Evolutionary conservation across 1,140 invertebrate genomes (phyloP), one percentile per base, ranked within the genome.

Genomic region (Charaxes varanes): DNA sequence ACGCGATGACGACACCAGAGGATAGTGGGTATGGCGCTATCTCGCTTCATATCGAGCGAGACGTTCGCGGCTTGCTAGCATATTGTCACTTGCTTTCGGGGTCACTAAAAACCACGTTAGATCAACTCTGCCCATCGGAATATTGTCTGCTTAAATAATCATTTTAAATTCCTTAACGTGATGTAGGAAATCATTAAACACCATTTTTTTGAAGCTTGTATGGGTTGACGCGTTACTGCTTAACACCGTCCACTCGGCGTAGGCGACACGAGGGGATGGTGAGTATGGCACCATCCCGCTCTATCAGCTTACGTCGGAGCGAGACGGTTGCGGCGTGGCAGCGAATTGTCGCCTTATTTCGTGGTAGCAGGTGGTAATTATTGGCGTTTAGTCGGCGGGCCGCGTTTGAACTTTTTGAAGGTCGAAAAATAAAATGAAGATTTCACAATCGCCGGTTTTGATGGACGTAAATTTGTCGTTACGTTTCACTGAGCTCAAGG

Each of bases 331-430:
- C 32, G 42, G 31, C 30, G 33, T 32, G 53, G 59, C 61, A 66
- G 58, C 56, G 63, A 70, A 76, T 76, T 77, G 59, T 76, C 74
- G 62, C 58, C 34, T 35, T 37, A 52, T 67, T 57, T 64, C 66
- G 49, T 62, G 54, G 71, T 57, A 74, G 57, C 77, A 77, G 77
- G 72, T 81, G 77, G 48, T 48, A 46, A 69, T 72, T 62, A 74
- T 78, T 62, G 61, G 46, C 58, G 40, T 62, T 68, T 53, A 68
- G 53, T 63, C 69, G 59, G 62, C 53, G 54, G 57, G 38, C 56
- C 38, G 47, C 34, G 62, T 62, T 68, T 72, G 58, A 74, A 76
- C 65, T 74, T 74, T n/a, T 76, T 70, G 73, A 80, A 80, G 73
- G 76, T 78, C 73, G 62, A 78, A 72, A 76, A 80, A 70, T 72